phyloP scores from a whole-genome alignment of 2,113 vertebrate genomes.

The Psophia crepitans region DNA sequence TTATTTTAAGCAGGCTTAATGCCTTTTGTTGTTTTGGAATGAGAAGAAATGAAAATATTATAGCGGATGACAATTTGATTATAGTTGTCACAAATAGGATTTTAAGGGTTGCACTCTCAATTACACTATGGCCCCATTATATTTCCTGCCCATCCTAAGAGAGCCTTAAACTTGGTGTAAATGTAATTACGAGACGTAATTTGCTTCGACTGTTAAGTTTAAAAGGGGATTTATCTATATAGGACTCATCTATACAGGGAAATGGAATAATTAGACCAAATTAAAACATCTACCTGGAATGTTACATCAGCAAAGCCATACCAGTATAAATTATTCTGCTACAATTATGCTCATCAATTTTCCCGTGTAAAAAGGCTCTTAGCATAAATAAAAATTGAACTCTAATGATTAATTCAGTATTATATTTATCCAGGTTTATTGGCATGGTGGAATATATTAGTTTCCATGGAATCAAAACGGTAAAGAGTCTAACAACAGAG shows the following conservation, averaged over 20 bases:
- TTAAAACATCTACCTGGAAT: conserved; percentile 26
- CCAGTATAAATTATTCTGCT: not conserved
- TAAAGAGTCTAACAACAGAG: not conserved
- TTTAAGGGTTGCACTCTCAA: conserved; percentile 33
- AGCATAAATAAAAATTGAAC: conserved; percentile 19
- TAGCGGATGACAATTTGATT: conserved; percentile 33
- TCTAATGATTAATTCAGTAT: conserved; percentile 22
- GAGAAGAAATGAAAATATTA: conserved; percentile 30
- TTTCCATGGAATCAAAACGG: not conserved
- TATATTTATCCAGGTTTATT: conserved; percentile 33
- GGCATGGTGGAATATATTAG: not conserved
- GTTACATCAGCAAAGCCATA: not conserved
- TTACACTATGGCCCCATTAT: not conserved
- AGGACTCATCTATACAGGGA: not conserved
- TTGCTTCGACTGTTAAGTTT: not conserved
- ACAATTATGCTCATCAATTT: conserved; percentile 1
- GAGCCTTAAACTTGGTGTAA: conserved; percentile 2
- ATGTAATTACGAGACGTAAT: conserved; percentile 43
- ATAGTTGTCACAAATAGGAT: conserved; percentile 25
- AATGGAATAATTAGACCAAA: conserved; percentile 31
- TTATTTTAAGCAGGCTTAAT: not conserved
- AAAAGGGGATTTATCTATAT: conserved; percentile 13
- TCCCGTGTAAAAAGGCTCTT: not conserved
- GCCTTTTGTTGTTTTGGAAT: not conserved
- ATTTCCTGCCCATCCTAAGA: not conserved